phyloP scores from a whole-genome alignment of 1,140 invertebrate genomes.

The Elysia chlorotica region DNA sequence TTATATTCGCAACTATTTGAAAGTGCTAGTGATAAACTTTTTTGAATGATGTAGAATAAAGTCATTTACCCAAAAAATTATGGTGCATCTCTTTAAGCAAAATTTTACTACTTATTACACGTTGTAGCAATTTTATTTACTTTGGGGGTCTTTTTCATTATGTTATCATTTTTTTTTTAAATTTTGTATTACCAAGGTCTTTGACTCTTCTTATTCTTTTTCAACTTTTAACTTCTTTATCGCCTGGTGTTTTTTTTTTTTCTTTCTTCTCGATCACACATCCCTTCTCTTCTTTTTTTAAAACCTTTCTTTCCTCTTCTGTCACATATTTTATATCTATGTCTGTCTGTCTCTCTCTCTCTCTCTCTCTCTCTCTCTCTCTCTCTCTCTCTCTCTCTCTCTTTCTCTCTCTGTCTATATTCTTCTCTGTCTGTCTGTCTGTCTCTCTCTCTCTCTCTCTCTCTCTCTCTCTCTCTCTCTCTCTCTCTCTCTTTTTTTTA shows the following conservation, averaged over 20 bases:
- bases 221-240: background rate
- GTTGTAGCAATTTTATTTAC: too few relatives aligned
- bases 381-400: constrained; percentile 8
- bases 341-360: background rate
- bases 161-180: background rate
- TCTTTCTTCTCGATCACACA: too few relatives aligned
- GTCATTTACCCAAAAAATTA: background rate
- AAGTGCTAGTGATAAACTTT: too few relatives aligned
- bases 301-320: background rate
- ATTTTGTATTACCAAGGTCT: background rate
- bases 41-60: too few relatives aligned
- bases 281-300: too few relatives aligned
- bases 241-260: background rate
- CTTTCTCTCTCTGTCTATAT: background rate
- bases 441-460: too few relatives aligned
- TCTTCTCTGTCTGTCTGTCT: background rate
- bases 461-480: too few relatives aligned
- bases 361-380: background rate
- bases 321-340: background rate
- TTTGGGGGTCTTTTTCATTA: too few relatives aligned
- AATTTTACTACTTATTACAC: too few relatives aligned
- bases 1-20: too few relatives aligned
- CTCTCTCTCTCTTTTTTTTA: too few relatives aligned
- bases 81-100: too few relatives aligned
- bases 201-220: background rate